Percentiles rank a stretch among this genome's conserved stretches.
Evolutionary conservation across 1,140 invertebrate genomes (phyloP).

Genomic region (Lucilia cuprina): DNA sequence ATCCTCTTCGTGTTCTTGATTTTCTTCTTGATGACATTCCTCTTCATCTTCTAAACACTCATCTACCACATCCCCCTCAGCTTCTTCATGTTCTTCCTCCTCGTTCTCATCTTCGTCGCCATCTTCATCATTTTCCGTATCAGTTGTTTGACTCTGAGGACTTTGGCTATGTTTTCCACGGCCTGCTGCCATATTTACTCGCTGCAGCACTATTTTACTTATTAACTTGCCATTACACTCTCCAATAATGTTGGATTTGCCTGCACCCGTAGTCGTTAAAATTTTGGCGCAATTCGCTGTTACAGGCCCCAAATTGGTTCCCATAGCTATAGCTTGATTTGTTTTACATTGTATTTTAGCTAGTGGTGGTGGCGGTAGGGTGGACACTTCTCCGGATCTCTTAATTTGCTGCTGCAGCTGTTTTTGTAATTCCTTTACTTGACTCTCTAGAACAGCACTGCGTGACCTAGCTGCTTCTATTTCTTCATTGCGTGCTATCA

Average conservation of each 20-base stretch:
- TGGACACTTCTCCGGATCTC: slow-evolving; percentile 42
- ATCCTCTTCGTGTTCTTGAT: slow-evolving; percentile 18
- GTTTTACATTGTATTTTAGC: slow-evolving; percentile 43
- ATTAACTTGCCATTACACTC: slow-evolving; percentile 44
- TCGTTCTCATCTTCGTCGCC: slow-evolving; percentile 2
- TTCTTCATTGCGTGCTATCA: slow-evolving; percentile 36
- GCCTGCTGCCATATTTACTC: slow-evolving; percentile 28
- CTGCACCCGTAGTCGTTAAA: neutral
- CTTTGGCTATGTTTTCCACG: slow-evolving; percentile 21
- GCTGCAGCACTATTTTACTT: slow-evolving; percentile 44
- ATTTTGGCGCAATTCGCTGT: slow-evolving; percentile 18
- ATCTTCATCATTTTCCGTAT: slow-evolving; percentile 22
- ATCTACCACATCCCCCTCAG: slow-evolving; percentile 5
- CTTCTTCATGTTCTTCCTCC: slow-evolving; percentile 4
- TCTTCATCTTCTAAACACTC: neutral
- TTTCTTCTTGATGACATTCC: neutral
- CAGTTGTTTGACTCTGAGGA: slow-evolving; percentile 23
- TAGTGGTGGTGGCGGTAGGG: slow-evolving; percentile 39
- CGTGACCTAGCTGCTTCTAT: neutral
- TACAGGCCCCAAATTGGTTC: neutral
- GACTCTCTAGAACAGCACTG: slow-evolving; percentile 36
- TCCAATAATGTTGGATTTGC: slow-evolving; percentile 41
- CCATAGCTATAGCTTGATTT: neutral
- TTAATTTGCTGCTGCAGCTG: slow-evolving; percentile 43
- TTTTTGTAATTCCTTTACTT: slow-evolving; percentile 46